Base-by-base conservation (phyloP, 2,888 invertebrate genomes). In the Pardosa pseudoannulata region DNA sequence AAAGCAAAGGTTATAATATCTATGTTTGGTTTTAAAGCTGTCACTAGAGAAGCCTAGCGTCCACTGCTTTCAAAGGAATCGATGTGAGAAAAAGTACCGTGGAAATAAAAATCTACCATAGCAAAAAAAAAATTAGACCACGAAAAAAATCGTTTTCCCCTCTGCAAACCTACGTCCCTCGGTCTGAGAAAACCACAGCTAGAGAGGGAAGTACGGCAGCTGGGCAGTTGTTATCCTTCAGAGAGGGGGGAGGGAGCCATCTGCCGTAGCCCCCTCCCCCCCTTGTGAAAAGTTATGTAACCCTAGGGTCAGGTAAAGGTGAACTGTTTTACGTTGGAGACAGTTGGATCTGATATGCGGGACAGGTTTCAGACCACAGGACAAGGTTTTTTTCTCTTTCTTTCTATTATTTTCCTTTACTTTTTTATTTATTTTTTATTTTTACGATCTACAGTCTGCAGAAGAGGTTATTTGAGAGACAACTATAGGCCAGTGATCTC, bases 251-350 rank as follows among this genome's bases (percentile, higher is more conserved):
- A 27, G 39, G 19, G 13, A 13, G 27, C 71, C 50, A 72, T 72
- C 71, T 72, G 41, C 23, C 28, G 36, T 39, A 16, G 36, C 62
- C 67, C 78, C 68, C 65, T 67, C 70, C 32, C 46, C 32, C 46
- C 65, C 36, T 64, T 32, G 28, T 23, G 67, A 50, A 75, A 71
- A 73, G 83, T 85, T 85, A 85, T 71, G 83, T 79, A 85, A 78
- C 78, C 73, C 83, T 32, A 68, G 83, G 83, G 83, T 85, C 83
- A 85, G 76, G 78, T 85, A 78, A 85, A 85, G 83, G 83, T 85
- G 83, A 85, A 72, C 76, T 71, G 83, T 78, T 78, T 83, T 78
- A 65, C 78, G 41, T 31, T 23, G 72, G 78, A 85, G 83, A 85
- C 78, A 85, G 83, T 80, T 74, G 71, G 65, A 85, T 85, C 83